These are phyloP conservation scores for Eurois occulta DNA, from an alignment of 2,888 invertebrate species.

Conservation along the genomic window DNA sequence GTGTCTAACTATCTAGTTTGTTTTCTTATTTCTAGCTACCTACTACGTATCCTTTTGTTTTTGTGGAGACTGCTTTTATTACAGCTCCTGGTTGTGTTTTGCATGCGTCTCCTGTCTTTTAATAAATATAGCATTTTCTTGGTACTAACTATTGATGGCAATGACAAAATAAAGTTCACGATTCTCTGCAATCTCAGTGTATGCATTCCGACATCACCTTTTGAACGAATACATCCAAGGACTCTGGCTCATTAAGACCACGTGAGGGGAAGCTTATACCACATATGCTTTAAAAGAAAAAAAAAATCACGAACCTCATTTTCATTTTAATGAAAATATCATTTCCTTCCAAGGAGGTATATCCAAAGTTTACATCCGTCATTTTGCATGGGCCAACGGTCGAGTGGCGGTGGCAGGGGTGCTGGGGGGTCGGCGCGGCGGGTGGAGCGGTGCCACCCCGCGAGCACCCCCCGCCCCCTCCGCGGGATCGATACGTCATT, in stretches of 20 bases:
- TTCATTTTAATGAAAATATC: conserved; percentile 90
- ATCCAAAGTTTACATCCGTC: conserved; percentile 91
- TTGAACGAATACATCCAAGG: conserved; percentile 27
- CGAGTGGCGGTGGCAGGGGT: conserved; percentile 87
- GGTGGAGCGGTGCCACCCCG: conserved; percentile 89
- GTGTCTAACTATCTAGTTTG: conserved; percentile 56
- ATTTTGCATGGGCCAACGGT: conserved; percentile 91
- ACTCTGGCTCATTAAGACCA: conserved; percentile 45
- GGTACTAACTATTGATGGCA: conserved; percentile 6
- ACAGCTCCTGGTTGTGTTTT: conserved; percentile 35
- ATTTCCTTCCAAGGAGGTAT: conserved; percentile 89
- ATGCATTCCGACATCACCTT: conserved; percentile 27
- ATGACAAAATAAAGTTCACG: conserved; percentile 4
- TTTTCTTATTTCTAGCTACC: conserved; percentile 66
- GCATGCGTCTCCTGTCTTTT: conserved; percentile 5
- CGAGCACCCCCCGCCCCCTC: conserved; percentile 81
- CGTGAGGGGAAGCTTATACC: conserved; percentile 40
- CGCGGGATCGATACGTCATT: conserved; percentile 91
- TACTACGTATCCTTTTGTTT: conserved; percentile 48
- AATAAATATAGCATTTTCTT: conserved; percentile 10
- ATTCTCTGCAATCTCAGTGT: conserved; percentile 22
- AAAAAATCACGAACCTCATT: conserved; percentile 84
- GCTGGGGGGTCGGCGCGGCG: conserved; percentile 84
- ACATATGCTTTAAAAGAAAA: conserved; percentile 68
- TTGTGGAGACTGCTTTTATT: conserved; percentile 35